phyloP scores from a whole-genome alignment of 2,797 vertebrate species.

The Arrhamphus sclerolepis region DNA sequence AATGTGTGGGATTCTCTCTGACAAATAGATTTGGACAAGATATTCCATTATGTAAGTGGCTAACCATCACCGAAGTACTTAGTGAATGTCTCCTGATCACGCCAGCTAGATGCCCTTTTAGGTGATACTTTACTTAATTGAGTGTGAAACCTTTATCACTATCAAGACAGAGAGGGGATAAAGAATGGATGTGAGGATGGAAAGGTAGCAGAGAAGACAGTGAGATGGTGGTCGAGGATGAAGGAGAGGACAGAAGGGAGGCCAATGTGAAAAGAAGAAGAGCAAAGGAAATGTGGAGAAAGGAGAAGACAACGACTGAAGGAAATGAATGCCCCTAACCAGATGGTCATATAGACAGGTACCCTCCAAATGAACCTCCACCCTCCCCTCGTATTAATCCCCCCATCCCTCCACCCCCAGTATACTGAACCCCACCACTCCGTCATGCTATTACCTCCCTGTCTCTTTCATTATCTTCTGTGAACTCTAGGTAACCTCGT shows the following conservation, averaged over 20 bases:
- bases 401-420: constrained; percentile 70
- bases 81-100: constrained; percentile 72
- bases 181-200: constrained; percentile 49
- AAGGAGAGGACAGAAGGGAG: constrained; percentile 68
- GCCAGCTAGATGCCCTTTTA: constrained; percentile 67
- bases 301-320: constrained; percentile 35
- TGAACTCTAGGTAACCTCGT: constrained; percentile 88
- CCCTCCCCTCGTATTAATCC: constrained; percentile 80
- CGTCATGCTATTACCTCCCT: constrained; percentile 86
- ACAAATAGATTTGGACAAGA: constrained; percentile 64
- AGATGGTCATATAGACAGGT: constrained; percentile 78
- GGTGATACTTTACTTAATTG: constrained; percentile 78
- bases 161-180: constrained; percentile 53
- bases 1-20: constrained; percentile 47
- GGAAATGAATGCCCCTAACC: constrained; percentile 64
- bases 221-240: constrained; percentile 53
- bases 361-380: constrained; percentile 86
- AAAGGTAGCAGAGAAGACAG: constrained; percentile 27
- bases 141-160: constrained; percentile 75
- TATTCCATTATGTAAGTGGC: constrained; percentile 64
- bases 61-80: constrained; percentile 71
- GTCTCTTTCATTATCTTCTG: constrained; percentile 87
- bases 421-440: constrained; percentile 83
- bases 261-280: constrained; percentile 42
- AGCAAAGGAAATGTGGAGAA: constrained; percentile 56